Conservation (phyloP, 2,888 invertebrate species). For the Uloborus plumipes region DNA sequence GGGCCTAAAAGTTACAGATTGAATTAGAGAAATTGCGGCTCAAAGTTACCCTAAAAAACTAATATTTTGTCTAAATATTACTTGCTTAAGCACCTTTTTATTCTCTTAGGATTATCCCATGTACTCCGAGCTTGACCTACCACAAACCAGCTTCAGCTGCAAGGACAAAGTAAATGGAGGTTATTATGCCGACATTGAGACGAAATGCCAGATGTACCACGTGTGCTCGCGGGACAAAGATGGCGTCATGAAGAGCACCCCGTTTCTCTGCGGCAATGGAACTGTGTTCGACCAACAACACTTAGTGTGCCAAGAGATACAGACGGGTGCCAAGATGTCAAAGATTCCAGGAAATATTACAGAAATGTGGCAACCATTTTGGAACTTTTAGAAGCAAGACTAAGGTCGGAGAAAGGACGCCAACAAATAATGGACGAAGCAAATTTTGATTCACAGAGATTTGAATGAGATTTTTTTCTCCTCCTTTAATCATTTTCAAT, state of each 20-base stretch:
- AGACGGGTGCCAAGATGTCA: constrained; percentile 19
- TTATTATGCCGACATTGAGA: constrained; percentile 57
- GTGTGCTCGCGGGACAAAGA: constrained; percentile 33
- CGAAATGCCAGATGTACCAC: constrained; percentile 57
- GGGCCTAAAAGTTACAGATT: no score
- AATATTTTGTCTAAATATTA: no score
- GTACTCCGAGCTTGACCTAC: constrained; percentile 22
- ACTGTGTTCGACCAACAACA: constrained; percentile 59
- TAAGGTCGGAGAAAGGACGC: constrained; percentile 8
- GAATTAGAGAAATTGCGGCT: no score
- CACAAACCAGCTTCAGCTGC: constrained; percentile 46
- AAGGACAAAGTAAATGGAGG: constrained; percentile 38
- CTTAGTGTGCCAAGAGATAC: constrained; percentile 54
- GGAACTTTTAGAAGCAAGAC: constrained; percentile 12
- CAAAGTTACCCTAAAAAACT: no score
- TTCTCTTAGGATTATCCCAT: constrained; percentile 35
- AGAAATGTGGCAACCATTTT: constrained; percentile 28
- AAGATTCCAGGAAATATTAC: constrained; percentile 37
- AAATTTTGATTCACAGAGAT: constrained; percentile 24
- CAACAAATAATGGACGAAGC: constrained; percentile 7
- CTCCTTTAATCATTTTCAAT: no score
- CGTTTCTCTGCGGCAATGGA: constrained; percentile 54
- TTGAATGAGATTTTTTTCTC: background rate
- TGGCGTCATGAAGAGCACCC: constrained; percentile 22
- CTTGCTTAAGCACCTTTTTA: no score